Conservation (phyloP, 2,888 invertebrate genomes). For the Perizoma affinitatum region DNA sequence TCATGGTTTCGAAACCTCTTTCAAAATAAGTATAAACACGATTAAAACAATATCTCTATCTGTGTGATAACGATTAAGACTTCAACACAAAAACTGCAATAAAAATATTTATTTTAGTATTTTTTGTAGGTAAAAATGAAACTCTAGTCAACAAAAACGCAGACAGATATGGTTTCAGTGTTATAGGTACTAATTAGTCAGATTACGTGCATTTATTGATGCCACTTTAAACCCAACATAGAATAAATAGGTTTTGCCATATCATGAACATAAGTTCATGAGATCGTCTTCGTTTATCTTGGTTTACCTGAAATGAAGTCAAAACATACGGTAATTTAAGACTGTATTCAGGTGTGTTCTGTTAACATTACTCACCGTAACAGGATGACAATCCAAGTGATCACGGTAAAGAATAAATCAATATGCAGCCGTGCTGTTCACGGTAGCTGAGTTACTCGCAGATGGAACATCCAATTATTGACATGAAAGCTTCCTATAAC, state of each 20-base stretch:
- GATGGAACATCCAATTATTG: slow-evolving; percentile 73
- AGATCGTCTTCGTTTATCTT: slow-evolving; percentile 16
- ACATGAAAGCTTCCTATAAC: slow-evolving; percentile 73
- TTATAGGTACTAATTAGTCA: not conserved
- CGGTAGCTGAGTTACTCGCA: slow-evolving; percentile 60
- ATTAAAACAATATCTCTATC: too few relatives aligned
- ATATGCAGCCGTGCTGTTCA: slow-evolving; percentile 73
- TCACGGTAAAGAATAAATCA: slow-evolving; percentile 70
- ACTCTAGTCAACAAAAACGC: too few relatives aligned
- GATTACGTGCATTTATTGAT: slow-evolving; percentile 11
- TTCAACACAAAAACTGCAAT: too few relatives aligned
- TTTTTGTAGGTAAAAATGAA: too few relatives aligned
- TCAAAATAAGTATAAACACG: too few relatives aligned
- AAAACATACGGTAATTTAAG: slow-evolving; percentile 13
- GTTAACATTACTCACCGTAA: slow-evolving; percentile 61
- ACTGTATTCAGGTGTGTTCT: slow-evolving; percentile 2
- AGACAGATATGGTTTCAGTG: not conserved
- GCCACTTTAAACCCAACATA: slow-evolving; percentile 20
- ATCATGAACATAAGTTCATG: slow-evolving; percentile 19
- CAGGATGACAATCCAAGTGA: slow-evolving; percentile 61
- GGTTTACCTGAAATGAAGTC: slow-evolving; percentile 25
- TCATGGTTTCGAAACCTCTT: too few relatives aligned
- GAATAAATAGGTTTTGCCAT: slow-evolving; percentile 17
- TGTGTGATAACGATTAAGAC: too few relatives aligned
- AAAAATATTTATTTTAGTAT: too few relatives aligned